Percentiles rank a stretch among this genome's conserved stretches.
phyloP scores from a whole-genome alignment of 2,113 vertebrate genomes.

The Stomatorhinus ivindoensis region DNA sequence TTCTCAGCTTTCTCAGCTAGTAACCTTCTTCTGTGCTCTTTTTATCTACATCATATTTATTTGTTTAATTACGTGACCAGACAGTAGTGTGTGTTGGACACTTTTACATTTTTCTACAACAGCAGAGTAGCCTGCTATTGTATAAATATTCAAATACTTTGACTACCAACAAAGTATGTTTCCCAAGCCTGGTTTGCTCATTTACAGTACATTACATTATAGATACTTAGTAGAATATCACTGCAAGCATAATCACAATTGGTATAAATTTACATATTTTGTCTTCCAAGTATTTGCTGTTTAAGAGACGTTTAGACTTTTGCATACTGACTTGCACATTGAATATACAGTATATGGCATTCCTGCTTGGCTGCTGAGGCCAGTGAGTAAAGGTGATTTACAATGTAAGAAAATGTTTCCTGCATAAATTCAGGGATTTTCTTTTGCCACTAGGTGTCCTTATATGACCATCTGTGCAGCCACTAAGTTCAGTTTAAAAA shows the following conservation, averaged over 20 bases:
- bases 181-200: not conserved
- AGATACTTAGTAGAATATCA: not conserved
- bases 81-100: not conserved
- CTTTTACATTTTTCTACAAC: not conserved
- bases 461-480: not conserved
- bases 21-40: not conserved
- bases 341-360: not conserved
- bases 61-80: not conserved
- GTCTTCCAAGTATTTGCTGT: not conserved
- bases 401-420: not conserved
- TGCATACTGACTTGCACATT: not conserved
- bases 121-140: not conserved
- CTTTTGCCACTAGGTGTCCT: constrained; percentile 13
- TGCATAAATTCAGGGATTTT: not conserved
- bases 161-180: not conserved
- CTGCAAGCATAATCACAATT: not conserved
- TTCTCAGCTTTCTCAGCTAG: not conserved
- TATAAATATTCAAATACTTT: not conserved
- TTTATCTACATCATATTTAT: not conserved
- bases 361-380: not conserved
- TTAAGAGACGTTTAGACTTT: not conserved
- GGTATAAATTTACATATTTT: not conserved
- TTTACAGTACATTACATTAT: not conserved
- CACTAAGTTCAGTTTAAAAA: too few relatives aligned
- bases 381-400: not conserved